Percentiles rank a stretch among this genome's conserved stretches.
These are phyloP conservation scores for Achatina immaculata DNA, from an alignment of 1,140 invertebrate species.

Conservation along the genomic window DNA sequence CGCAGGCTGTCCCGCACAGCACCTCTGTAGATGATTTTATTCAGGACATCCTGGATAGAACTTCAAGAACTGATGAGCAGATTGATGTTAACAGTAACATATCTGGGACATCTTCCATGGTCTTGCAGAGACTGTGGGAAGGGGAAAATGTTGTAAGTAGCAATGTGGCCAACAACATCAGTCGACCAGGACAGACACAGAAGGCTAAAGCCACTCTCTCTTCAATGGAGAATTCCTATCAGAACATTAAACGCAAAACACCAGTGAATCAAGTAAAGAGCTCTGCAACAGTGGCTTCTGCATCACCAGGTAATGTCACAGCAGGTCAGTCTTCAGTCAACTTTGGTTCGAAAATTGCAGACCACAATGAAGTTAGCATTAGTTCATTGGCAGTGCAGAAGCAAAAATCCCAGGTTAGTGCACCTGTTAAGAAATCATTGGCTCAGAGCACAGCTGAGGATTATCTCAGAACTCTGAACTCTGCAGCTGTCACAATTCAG, in stretches of 20 bases:
- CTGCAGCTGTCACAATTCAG: constrained; percentile 67
- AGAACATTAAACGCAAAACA: constrained; percentile 70
- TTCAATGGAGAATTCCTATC: constrained; percentile 69
- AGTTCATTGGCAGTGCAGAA: background rate
- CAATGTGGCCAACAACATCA: constrained; percentile 66
- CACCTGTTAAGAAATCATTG: background rate
- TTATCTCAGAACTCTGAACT: constrained; percentile 62
- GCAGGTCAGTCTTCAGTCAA: background rate
- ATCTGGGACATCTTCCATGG: background rate
- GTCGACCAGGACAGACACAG: constrained; percentile 56
- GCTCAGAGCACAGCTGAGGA: constrained; percentile 53
- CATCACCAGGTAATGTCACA: constrained; percentile 13
- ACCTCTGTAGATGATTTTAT: constrained; percentile 34
- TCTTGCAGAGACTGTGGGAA: background rate
- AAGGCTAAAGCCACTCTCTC: constrained; percentile 63
- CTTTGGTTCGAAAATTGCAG: background rate
- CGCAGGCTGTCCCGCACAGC: background rate
- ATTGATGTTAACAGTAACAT: background rate
- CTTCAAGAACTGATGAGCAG: constrained; percentile 4
- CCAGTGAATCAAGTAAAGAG: constrained; percentile 66
- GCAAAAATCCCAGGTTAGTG: background rate
- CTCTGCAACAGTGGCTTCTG: constrained; percentile 34
- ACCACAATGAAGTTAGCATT: background rate
- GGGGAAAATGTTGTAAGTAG: constrained; percentile 1
- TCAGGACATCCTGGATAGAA: constrained; percentile 24